Conservation (phyloP, 2,113 vertebrate species). For the Phylloscopus whistleri region DNA sequence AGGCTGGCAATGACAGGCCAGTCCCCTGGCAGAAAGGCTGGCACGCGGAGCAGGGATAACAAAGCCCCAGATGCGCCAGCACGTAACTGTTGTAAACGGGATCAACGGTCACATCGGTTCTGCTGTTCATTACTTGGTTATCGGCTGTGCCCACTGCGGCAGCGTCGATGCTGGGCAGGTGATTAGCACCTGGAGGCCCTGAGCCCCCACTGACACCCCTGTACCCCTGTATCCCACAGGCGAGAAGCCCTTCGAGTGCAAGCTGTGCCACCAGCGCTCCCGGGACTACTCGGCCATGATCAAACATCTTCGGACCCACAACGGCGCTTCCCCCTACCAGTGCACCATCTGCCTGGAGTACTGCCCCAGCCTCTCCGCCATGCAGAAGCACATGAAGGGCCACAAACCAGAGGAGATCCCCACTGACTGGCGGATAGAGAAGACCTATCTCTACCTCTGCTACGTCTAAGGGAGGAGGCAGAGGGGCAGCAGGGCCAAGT, state of each 20-base stretch:
- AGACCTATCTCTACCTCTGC: slow-evolving; percentile 99
- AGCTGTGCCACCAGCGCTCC: slow-evolving; percentile 98
- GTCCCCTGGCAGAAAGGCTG: fast-evolving
- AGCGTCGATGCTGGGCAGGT: not conserved
- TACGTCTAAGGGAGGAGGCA: slow-evolving; percentile 78
- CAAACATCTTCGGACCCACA: slow-evolving; percentile 98
- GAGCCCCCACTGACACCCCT: not conserved
- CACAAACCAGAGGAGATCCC: slow-evolving; percentile 98
- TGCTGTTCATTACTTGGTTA: slow-evolving; percentile 84
- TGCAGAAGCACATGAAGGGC: slow-evolving; percentile 99
- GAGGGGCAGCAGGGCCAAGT: not conserved
- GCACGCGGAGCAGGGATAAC: not conserved
- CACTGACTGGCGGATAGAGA: slow-evolving; percentile 99
- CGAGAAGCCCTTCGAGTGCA: slow-evolving; percentile 99
- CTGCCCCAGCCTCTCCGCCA: slow-evolving; percentile 98
- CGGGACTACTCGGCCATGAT: slow-evolving; percentile 99
- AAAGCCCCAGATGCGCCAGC: not conserved
- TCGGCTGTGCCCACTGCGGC: not conserved
- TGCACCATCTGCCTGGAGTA: slow-evolving; percentile 99
- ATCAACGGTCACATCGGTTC: slow-evolving; percentile 80
- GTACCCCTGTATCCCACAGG: slow-evolving; percentile 65
- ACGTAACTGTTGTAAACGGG: slow-evolving; percentile 69
- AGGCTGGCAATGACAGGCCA: fast-evolving
- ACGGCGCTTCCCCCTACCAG: slow-evolving; percentile 97
- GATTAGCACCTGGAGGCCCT: slow-evolving; percentile 33